A percentile compares a stretch with the other conserved stretches of the same genome.
Conservation (phyloP, 2,888 invertebrate genomes). For the Drosophila nr. fundita region DNA sequence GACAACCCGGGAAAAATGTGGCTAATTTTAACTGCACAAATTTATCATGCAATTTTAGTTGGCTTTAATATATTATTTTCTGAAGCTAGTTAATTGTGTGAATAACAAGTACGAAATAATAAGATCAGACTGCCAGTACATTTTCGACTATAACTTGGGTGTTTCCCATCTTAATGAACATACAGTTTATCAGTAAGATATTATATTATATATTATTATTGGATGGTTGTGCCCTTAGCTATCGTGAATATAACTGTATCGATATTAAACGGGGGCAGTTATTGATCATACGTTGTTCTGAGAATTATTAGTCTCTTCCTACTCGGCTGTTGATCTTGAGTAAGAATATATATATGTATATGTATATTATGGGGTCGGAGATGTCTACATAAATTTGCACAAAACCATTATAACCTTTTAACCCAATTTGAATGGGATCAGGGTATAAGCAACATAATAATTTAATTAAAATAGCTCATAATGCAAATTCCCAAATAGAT, state of each 20-base stretch:
- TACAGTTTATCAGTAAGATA: background rate
- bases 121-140: background rate
- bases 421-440: background rate
- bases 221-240: background rate
- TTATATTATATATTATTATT: background rate
- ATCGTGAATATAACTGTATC: background rate
- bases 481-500: conserved; percentile 11
- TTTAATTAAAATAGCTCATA: conserved; percentile 13
- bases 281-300: no score
- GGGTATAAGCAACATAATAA: conserved; percentile 2
- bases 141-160: background rate
- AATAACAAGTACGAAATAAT: background rate
- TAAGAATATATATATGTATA: background rate
- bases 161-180: background rate
- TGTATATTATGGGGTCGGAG: background rate
- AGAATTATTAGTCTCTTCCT: fast-evolving
- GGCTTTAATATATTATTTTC: background rate
- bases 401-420: background rate
- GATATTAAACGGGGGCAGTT: background rate
- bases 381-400: background rate
- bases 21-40: conserved; percentile 27
- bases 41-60: conserved; percentile 27
- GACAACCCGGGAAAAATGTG: conserved; percentile 13
- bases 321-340: background rate
- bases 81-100: no score